A percentile compares a stretch with the other conserved stretches of the same genome.
These are phyloP conservation scores for Tachyglossus aculeatus DNA, from an alignment of 2,797 vertebrate species.

Conservation along the genomic window DNA sequence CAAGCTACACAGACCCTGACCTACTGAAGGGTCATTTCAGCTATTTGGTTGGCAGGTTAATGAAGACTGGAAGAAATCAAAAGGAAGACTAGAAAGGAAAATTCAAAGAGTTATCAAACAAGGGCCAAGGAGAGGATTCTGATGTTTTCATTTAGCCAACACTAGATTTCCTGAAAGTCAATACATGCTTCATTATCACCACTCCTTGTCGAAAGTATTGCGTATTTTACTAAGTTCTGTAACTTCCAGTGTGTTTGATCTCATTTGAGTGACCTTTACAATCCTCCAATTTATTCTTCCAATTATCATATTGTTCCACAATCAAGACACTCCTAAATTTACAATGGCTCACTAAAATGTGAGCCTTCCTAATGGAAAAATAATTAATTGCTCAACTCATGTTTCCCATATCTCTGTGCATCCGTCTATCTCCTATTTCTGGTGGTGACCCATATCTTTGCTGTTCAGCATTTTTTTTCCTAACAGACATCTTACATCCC, in stretches of 20 bases:
- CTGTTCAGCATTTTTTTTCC: no score
- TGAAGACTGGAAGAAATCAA: conserved; percentile 28
- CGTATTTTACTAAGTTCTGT: conserved; percentile 8
- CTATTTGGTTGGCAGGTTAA: background rate
- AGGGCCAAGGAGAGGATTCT: conserved; percentile 3
- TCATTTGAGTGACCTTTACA: conserved; percentile 24
- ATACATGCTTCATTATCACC: background rate
- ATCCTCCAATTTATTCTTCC: conserved; percentile 23
- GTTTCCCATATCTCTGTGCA: background rate
- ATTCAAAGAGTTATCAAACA: conserved; percentile 1
- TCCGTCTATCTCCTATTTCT: background rate
- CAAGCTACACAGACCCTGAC: background rate
- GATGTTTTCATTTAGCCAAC: conserved; percentile 28
- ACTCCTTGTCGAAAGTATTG: background rate
- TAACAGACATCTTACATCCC: no score
- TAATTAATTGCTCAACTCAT: background rate
- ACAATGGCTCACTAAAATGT: no score
- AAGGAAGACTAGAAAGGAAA: background rate
- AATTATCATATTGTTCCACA: no score
- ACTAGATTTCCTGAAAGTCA: conserved; percentile 18
- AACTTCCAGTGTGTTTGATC: conserved; percentile 24
- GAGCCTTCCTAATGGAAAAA: conserved; percentile 26
- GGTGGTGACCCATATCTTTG: no score
- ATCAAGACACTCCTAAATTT: no score
- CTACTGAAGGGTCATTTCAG: background rate